Percentiles rank a stretch among this genome's conserved stretches.
These are phyloP conservation scores for Noctua comes DNA, from an alignment of 2,888 invertebrate genomes.

Conservation along the genomic window DNA sequence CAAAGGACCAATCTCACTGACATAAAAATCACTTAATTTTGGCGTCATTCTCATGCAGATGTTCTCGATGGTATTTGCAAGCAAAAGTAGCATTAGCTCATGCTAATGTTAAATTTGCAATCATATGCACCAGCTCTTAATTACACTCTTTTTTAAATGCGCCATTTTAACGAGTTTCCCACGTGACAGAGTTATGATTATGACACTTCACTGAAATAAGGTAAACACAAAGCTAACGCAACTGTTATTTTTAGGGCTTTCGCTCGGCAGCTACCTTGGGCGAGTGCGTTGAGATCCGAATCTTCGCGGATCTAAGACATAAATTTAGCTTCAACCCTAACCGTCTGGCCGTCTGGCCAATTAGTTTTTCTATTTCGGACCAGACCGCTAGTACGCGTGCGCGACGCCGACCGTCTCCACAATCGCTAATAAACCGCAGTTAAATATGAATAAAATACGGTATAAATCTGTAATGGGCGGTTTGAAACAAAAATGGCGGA, in stretches of 20 bases:
- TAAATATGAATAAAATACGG: slow-evolving; percentile 75
- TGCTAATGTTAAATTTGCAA: neutral
- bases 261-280: slow-evolving; percentile 61
- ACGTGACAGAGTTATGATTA: slow-evolving; percentile 7
- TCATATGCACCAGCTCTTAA: neutral
- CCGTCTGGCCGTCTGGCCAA: slow-evolving; percentile 84
- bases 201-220: slow-evolving; percentile 12
- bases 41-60: neutral
- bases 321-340: slow-evolving; percentile 84
- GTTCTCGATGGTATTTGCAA: neutral
- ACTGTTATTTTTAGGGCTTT: slow-evolving; percentile 71
- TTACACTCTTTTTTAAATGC: neutral
- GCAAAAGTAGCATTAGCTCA: neutral
- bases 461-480: slow-evolving; percentile 70
- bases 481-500: slow-evolving; percentile 68
- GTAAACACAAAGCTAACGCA: slow-evolving; percentile 53
- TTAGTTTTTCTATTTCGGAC: slow-evolving; percentile 86
- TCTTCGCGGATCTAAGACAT: slow-evolving; percentile 74
- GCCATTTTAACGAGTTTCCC: slow-evolving; percentile 19
- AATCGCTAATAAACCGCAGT: slow-evolving; percentile 68
- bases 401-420: slow-evolving; percentile 71
- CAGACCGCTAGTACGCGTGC: slow-evolving; percentile 75
- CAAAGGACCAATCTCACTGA: neutral
- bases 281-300: slow-evolving; percentile 70
- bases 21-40: neutral